These are phyloP conservation scores for Taxidea taxus DNA, from an alignment of 2,113 vertebrate species.

Conservation along the genomic window DNA sequence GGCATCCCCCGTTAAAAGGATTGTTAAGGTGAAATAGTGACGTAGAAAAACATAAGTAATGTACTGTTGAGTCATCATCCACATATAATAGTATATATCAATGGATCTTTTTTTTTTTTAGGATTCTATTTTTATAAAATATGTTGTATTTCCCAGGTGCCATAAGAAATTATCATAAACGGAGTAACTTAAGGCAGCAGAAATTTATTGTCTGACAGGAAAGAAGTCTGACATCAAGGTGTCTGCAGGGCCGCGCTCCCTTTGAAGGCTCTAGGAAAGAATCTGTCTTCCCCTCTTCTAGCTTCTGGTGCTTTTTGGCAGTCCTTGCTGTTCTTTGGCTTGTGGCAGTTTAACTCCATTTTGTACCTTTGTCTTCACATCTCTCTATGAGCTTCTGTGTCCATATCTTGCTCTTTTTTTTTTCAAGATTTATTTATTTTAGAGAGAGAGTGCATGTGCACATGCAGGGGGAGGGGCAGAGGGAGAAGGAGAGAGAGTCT, in stretches of 20 bases:
- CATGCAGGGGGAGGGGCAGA: neutral
- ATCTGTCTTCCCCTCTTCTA: neutral
- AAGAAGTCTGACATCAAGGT: neutral
- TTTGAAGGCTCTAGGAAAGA: neutral
- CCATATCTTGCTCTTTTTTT: neutral
- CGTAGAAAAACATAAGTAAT: neutral
- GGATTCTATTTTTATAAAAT: neutral
- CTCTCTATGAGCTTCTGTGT: neutral
- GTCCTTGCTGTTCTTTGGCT: neutral
- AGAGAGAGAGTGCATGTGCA: neutral
- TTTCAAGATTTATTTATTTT: neutral
- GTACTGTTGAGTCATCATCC: neutral
- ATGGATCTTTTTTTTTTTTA: neutral
- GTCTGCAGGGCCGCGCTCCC: neutral
- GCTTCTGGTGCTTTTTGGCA: neutral
- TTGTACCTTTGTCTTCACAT: neutral
- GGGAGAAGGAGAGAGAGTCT: neutral
- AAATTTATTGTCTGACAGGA: neutral
- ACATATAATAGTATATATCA: neutral
- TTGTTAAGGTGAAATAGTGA: neutral
- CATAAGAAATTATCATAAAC: neutral
- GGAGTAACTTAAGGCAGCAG: neutral
- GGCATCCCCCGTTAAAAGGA: neutral
- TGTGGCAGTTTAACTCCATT: neutral
- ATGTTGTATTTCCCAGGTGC: neutral